Percentiles rank a stretch among this genome's conserved stretches.
These are phyloP conservation scores for Todiramphus saurophagus DNA, from an alignment of 2,113 vertebrate species.

Conservation along the genomic window DNA sequence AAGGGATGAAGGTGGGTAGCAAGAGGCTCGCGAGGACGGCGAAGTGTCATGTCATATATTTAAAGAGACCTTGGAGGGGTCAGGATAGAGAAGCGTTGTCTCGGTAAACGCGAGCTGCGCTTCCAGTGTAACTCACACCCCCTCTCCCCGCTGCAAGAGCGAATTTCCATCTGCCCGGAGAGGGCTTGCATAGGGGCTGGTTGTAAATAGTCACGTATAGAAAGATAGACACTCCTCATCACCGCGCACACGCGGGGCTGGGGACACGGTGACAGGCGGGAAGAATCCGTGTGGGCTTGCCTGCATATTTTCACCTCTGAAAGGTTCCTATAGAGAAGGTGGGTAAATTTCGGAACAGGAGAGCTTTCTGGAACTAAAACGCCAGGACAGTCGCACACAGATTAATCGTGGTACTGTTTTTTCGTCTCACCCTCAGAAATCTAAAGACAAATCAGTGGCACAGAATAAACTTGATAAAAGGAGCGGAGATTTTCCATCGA, in stretches of 20 bases:
- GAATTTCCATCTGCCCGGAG: constrained; percentile 1
- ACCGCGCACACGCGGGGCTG: background rate
- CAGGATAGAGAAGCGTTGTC: background rate
- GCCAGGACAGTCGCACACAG: background rate
- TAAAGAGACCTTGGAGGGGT: background rate
- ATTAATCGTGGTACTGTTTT: background rate
- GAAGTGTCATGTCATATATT: background rate
- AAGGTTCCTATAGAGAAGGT: background rate
- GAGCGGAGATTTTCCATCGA: background rate
- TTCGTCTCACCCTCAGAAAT: background rate
- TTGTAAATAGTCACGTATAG: background rate
- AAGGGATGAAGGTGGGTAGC: background rate
- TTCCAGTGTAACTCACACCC: background rate
- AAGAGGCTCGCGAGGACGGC: background rate
- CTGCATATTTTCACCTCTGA: background rate
- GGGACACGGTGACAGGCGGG: background rate
- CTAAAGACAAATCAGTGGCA: background rate
- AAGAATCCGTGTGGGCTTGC: background rate
- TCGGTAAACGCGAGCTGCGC: background rate
- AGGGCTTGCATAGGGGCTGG: background rate
- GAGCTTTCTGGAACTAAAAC: background rate
- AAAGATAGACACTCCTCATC: background rate
- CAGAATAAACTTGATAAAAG: background rate
- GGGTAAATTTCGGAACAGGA: background rate
- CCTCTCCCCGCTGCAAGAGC: background rate